Percentiles rank a stretch among this genome's conserved stretches.
These are phyloP conservation scores for Hirtodrosophila cameraria DNA, from an alignment of 2,888 invertebrate species.

Conservation along the genomic window DNA sequence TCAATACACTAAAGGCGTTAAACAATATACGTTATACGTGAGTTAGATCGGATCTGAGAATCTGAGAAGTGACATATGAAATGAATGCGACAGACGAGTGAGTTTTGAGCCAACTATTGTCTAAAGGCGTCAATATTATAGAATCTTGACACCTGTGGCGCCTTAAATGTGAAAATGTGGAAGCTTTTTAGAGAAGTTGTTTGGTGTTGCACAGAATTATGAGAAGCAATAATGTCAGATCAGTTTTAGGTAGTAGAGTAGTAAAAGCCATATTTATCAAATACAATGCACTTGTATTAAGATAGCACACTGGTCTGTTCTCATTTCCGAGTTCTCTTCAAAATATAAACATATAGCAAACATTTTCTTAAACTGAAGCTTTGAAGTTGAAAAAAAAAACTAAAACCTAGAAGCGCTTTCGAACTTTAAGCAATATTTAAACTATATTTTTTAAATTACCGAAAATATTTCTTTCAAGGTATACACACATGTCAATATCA, in stretches of 20 bases:
- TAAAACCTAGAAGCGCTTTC: too few species aligned
- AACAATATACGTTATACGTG: constrained; percentile 50
- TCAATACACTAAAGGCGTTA: constrained; percentile 36
- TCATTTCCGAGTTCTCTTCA: too few species aligned
- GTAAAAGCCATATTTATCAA: too few species aligned
- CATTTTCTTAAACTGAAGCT: too few species aligned
- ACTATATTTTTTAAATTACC: too few species aligned
- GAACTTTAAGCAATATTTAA: too few species aligned
- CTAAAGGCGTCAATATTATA: constrained; percentile 60
- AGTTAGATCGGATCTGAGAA: constrained; percentile 33
- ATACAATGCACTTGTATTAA: too few species aligned
- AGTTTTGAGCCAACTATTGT: constrained; percentile 39
- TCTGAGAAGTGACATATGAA: constrained; percentile 46
- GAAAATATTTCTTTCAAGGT: too few species aligned
- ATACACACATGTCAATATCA: neutral
- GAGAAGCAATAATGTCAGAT: constrained; percentile 6
- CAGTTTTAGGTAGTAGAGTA: constrained; percentile 2
- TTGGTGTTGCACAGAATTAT: neutral
- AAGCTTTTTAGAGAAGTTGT: constrained; percentile 19
- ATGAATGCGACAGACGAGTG: constrained; percentile 23
- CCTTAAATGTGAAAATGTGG: constrained; percentile 53
- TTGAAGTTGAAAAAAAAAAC: too few species aligned
- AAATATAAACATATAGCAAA: too few species aligned
- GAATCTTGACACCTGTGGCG: constrained; percentile 72
- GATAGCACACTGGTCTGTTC: too few species aligned